phyloP scores from a whole-genome alignment of 2,113 vertebrate genomes.

The Cyrtonyx montezumae region DNA sequence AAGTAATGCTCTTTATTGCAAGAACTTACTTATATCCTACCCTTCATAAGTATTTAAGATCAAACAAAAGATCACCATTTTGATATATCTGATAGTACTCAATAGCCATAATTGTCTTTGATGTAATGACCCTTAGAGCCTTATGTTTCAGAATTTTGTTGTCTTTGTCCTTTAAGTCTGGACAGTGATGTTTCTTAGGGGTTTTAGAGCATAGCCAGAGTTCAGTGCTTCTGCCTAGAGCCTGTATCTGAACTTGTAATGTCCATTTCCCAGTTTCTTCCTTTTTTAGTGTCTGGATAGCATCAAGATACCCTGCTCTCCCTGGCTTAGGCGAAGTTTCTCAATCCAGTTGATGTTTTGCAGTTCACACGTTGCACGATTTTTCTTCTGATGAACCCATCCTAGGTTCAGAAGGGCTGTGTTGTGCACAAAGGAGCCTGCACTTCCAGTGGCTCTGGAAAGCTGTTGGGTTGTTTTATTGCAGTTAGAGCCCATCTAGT shows the following conservation, averaged over 20 bases:
- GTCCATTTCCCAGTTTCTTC: background rate
- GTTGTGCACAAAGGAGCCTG: background rate
- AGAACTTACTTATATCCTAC: background rate
- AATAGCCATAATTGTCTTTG: background rate
- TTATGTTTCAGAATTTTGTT: background rate
- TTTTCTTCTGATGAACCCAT: background rate
- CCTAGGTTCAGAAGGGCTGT: background rate
- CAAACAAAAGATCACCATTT: background rate
- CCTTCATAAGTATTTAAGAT: rapidly evolving
- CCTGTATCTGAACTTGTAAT: background rate
- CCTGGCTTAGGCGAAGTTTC: background rate
- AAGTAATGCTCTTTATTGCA: background rate
- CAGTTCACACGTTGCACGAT: rapidly evolving
- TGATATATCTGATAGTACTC: background rate
- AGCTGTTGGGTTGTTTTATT: background rate
- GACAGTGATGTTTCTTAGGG: background rate
- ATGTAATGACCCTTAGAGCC: background rate
- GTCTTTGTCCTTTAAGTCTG: background rate
- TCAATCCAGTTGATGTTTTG: background rate
- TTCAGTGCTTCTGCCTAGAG: background rate
- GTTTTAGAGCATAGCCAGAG: background rate
- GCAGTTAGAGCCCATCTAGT: background rate
- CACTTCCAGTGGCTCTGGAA: background rate
- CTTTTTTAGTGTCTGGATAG: background rate
- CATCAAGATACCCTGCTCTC: background rate